A percentile compares a stretch with the other conserved stretches of the same genome.
Evolutionary conservation across 2,797 vertebrate genomes (phyloP).

Genomic region (Microtus obscurus): DNA sequence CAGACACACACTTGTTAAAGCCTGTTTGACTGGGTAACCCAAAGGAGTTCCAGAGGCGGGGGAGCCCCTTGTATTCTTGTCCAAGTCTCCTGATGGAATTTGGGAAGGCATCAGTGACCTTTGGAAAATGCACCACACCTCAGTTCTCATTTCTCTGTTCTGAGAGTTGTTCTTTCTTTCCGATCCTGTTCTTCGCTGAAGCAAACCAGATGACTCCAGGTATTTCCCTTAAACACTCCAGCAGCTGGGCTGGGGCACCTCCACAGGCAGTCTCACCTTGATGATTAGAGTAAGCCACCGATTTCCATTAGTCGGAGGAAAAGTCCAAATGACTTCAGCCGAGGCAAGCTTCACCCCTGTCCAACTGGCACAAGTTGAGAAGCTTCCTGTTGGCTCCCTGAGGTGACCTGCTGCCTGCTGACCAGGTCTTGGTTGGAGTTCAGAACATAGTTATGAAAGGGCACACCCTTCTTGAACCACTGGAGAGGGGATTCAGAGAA

Average conservation of each 20-base stretch:
- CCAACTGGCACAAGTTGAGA: slow-evolving; percentile 65
- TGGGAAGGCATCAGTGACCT: slow-evolving; percentile 64
- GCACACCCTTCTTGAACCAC: slow-evolving; percentile 58
- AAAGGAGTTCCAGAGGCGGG: slow-evolving; percentile 47
- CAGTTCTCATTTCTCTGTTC: slow-evolving; percentile 67
- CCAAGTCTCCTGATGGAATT: slow-evolving; percentile 65
- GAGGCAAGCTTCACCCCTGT: slow-evolving; percentile 52
- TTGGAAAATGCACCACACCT: slow-evolving; percentile 66
- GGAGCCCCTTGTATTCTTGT: neutral
- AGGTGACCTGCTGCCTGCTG: slow-evolving; percentile 71
- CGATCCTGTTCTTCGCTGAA: slow-evolving; percentile 45
- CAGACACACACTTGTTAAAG: slow-evolving; percentile 18
- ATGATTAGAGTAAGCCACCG: slow-evolving; percentile 44
- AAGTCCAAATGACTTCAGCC: slow-evolving; percentile 73
- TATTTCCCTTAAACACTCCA: slow-evolving; percentile 67
- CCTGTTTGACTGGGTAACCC: slow-evolving; percentile 14
- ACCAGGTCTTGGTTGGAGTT: slow-evolving; percentile 73
- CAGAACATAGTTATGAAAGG: slow-evolving; percentile 68
- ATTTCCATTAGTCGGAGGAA: slow-evolving; percentile 50
- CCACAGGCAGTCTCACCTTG: slow-evolving; percentile 44
- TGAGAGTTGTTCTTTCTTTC: slow-evolving; percentile 41
- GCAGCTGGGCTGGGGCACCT: slow-evolving; percentile 50
- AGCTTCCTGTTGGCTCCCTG: slow-evolving; percentile 70
- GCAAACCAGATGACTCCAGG: slow-evolving; percentile 50
- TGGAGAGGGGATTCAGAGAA: slow-evolving; percentile 62